Evolutionary conservation across 2,113 vertebrate genomes (phyloP).

Genomic region (Psilopogon haemacephalus): DNA sequence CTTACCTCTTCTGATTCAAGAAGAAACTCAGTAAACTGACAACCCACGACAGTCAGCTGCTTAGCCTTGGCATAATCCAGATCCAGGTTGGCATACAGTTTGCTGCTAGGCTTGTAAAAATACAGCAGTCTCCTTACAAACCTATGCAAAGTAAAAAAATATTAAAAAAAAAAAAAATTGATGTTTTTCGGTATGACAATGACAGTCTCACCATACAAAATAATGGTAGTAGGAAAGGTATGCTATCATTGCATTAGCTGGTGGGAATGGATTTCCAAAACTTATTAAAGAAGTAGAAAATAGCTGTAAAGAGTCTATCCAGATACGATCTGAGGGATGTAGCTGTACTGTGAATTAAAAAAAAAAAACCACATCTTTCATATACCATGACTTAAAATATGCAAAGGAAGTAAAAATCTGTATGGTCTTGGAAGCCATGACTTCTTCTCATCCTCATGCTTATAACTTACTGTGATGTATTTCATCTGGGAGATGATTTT

Average conservation of each 20-base stretch:
- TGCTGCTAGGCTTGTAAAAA: conserved; percentile 97
- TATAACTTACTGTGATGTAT: neutral
- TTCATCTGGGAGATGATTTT: neutral
- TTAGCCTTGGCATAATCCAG: conserved; percentile 89
- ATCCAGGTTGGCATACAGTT: conserved; percentile 89
- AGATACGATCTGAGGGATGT: neutral
- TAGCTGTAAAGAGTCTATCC: neutral
- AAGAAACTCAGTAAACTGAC: conserved; percentile 95
- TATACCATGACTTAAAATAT: neutral
- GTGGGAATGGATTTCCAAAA: neutral
- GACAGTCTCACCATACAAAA: neutral
- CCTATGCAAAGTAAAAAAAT: conserved; percentile 63
- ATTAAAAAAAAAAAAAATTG: too few relatives aligned
- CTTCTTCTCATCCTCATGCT: neutral
- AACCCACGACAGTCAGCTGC: conserved; percentile 95
- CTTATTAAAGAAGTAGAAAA: neutral
- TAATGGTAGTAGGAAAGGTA: neutral
- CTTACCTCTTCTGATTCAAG: conserved; percentile 95
- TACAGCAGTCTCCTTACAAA: conserved; percentile 93
- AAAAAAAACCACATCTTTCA: neutral
- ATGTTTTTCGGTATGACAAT: neutral
- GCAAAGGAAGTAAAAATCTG: neutral
- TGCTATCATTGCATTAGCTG: neutral
- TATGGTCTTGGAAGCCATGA: neutral
- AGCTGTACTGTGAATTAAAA: neutral